These are phyloP conservation scores for Dryobota labecula DNA, from an alignment of 2,888 invertebrate species.

Conservation along the genomic window DNA sequence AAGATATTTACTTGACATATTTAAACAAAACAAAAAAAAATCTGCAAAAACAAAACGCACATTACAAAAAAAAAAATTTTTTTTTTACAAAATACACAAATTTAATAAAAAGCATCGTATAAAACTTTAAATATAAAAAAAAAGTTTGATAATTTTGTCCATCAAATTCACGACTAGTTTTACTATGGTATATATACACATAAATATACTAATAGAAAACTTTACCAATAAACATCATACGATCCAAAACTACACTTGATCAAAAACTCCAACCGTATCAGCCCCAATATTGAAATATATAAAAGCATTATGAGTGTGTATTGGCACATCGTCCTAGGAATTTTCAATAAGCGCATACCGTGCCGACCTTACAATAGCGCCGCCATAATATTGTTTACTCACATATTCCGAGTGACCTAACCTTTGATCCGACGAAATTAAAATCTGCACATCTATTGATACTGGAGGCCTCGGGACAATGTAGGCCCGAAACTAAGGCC, in stretches of 20 bases:
- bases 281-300: slow-evolving; percentile 27
- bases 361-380: slow-evolving; percentile 35
- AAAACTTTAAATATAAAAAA: too few relatives aligned
- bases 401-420: slow-evolving; percentile 18
- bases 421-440: slow-evolving; percentile 53
- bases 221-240: not conserved
- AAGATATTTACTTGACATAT: too few relatives aligned
- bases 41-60: too few relatives aligned
- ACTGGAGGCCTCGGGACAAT: slow-evolving; percentile 28
- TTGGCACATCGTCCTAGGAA: slow-evolving; percentile 48
- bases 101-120: too few relatives aligned
- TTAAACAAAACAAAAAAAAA: too few relatives aligned
- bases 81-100: too few relatives aligned
- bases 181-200: too few relatives aligned
- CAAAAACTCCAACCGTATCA: slow-evolving; percentile 8
- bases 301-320: slow-evolving; percentile 39
- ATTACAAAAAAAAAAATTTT: too few relatives aligned
- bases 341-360: slow-evolving; percentile 63
- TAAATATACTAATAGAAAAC: not conserved
- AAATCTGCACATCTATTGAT: slow-evolving; percentile 43
- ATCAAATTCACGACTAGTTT: not conserved
- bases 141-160: too few relatives aligned
- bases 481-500: slow-evolving; percentile 19
- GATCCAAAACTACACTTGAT: not conserved
- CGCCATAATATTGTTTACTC: slow-evolving; percentile 55